Evolutionary conservation across 1,140 invertebrate species (phyloP).

Genomic region (Plutomurus gul): DNA sequence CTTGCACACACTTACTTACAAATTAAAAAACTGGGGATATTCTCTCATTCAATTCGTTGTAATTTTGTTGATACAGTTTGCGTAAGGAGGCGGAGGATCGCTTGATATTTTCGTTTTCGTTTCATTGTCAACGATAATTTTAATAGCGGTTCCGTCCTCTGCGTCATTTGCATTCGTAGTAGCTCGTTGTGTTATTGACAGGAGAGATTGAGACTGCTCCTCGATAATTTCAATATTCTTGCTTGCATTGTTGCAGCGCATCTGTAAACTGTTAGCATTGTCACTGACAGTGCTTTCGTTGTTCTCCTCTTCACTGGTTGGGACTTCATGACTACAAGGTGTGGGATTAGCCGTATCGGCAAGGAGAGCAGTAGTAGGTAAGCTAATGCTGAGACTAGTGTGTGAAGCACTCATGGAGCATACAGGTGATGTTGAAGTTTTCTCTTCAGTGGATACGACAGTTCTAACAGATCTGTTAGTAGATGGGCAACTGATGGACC

Average conservation of each 20-base stretch:
- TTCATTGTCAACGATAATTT: not conserved
- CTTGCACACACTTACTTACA: too few relatives aligned
- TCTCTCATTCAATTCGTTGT: slow-evolving; percentile 4
- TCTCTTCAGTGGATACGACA: not conserved
- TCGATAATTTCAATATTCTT: too few relatives aligned
- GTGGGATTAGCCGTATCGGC: not conserved
- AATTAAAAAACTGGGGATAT: too few relatives aligned
- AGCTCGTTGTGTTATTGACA: slow-evolving; percentile 7
- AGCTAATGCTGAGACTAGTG: not conserved
- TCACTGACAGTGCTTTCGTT: not conserved
- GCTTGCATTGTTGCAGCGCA: too few relatives aligned
- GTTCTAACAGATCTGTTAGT: not conserved
- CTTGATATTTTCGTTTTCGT: not conserved
- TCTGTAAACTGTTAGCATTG: too few relatives aligned
- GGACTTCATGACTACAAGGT: not conserved
- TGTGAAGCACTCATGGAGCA: not conserved
- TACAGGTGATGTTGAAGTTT: not conserved
- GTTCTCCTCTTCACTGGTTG: not conserved
- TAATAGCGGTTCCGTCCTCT: too few relatives aligned
- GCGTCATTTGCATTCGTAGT: not conserved
- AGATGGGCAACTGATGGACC: not conserved
- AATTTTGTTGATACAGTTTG: not conserved
- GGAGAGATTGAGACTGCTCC: too few relatives aligned
- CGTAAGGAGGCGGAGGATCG: not conserved
- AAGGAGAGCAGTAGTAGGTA: not conserved